Conservation (phyloP, 2,113 vertebrate genomes). For the human region GRCh38 chr2:110791501-110792000, state of each 20-base stretch:
- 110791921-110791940: not conserved
- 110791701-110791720: not conserved
- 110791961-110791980: not conserved
- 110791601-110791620: not conserved
- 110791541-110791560: not conserved
- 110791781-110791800: no score
- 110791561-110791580: not conserved
- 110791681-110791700: not conserved
- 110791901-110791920: not conserved
- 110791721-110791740: not conserved
- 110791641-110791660: not conserved
- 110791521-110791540: not conserved
- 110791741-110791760: not conserved
- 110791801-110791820: not conserved
- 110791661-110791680: not conserved
- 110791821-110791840: not conserved
- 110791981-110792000: not conserved
- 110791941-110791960: not conserved
- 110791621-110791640: not conserved
- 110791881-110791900: not conserved
- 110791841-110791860: not conserved
- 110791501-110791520: not conserved
- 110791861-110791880: not conserved
- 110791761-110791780: fast-evolving
- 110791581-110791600: not conserved